Evolutionary conservation across 1,140 invertebrate species (phyloP).

Genomic region (Musca domestica): DNA sequence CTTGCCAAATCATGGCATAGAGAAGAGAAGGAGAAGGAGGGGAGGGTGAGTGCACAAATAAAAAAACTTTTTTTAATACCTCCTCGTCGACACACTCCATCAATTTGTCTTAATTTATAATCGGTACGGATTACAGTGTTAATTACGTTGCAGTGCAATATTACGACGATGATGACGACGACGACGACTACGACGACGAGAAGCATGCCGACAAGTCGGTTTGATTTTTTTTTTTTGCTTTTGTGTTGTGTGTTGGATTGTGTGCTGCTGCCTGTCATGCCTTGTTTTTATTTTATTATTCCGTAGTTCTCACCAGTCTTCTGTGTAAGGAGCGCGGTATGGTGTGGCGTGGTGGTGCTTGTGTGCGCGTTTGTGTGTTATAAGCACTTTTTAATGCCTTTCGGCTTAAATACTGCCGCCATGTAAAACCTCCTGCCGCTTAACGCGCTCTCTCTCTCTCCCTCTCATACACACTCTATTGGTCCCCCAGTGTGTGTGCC

Average conservation of each 20-base stretch:
- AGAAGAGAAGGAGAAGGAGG: too few species aligned
- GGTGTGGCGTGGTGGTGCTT: neutral
- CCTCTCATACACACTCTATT: too few species aligned
- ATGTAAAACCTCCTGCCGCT: neutral
- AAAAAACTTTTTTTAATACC: constrained; percentile 21
- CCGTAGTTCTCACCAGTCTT: constrained; percentile 8
- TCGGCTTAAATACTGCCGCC: constrained; percentile 8
- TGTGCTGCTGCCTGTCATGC: too few species aligned
- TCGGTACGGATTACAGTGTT: constrained; percentile 28
- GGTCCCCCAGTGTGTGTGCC: too few species aligned
- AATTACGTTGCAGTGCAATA: constrained; percentile 26
- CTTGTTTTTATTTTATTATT: constrained; percentile 5
- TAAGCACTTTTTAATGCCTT: constrained; percentile 17
- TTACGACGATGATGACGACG: constrained; percentile 11
- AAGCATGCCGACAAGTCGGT: constrained; percentile 18
- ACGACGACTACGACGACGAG: constrained; percentile 12
- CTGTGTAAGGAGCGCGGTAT: neutral
- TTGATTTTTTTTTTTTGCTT: neutral
- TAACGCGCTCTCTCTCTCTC: too few species aligned
- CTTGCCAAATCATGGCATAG: constrained; percentile 21
- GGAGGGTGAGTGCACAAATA: too few species aligned
- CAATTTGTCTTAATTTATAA: constrained; percentile 32
- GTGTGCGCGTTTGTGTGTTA: neutral
- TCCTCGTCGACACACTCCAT: constrained; percentile 28
- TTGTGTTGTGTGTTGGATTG: too few species aligned